Evolutionary conservation across 2,113 vertebrate genomes (phyloP), one percentile per base, ranked within the genome.

Genomic region (Ornithorhynchus anatinus): DNA sequence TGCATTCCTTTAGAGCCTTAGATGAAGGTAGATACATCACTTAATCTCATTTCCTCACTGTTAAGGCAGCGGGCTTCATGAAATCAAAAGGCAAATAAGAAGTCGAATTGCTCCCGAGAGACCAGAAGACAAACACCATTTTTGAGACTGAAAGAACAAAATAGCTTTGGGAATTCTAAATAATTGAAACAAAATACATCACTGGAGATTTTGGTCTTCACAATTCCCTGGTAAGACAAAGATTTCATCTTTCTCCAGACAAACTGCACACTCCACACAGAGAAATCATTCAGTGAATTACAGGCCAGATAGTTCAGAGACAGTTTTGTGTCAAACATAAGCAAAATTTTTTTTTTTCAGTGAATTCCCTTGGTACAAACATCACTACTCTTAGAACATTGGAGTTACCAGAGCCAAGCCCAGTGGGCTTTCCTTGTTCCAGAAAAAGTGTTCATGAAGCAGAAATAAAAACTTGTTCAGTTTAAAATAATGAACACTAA

Each of bases 111-210:
- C 74, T 85, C 54, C 68, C 71, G 36, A 44, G 71, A 86, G 74
- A 65, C 75, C 43, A 73, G 59, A 80, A 72, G 64, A 72, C 43
- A 84, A 87, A 79, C 59, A 69, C 1, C 40, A 65, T 72, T 84
- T 75, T 69, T 63, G 38, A 75, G 53, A 84, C 38, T 23, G 32
- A 86, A 4, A n/a, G 53, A 87, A 64, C 59, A 82, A 32, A 84
- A 84, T 39, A 79, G 61, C 71, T 79, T 66, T 58, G 48, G 78
- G 83, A 86, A 74, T 64, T 56, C 57, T 86, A 58, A 91, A 86
- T 86, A 85, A 90, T 58, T 84, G 59, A 87, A 82, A 77, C 8
- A 65, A 82, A 80, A 70, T 78, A 35, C 14, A 79, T 56, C 59
- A 29, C 19, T 31, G 16, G 10, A 44, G 2, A 4, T 75, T 75